Evolutionary conservation across 2,797 vertebrate species (phyloP), one percentile per base, ranked within the genome.

Genomic region (Hyperoplus lanceolatus): DNA sequence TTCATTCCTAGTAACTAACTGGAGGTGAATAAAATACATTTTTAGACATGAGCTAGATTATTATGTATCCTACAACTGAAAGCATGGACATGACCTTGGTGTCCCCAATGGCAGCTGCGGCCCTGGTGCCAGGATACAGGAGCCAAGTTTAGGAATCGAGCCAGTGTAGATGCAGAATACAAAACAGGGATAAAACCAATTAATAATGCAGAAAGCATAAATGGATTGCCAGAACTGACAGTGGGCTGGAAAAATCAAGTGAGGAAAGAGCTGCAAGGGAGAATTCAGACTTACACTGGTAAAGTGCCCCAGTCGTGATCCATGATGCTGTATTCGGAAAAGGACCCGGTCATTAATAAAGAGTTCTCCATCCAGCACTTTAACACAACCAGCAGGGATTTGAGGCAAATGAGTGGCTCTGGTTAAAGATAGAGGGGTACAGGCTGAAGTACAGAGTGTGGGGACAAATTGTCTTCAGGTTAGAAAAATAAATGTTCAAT

Each of bases 401-500:
- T 65, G n/a, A 71, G 55, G 21, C 14, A 15, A 76, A 67, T 62
- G 50, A 69, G 58, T 1, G 10, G 53, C 59, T 64, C 42, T 48
- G 36, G 36, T 29, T 43, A 54, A 69, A 49, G 54, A 29, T 38
- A 38, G 21, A 53, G 46, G 48, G 41, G 2, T 4, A 29, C 64
- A 15, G 64, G 53, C 57, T 61, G 36, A 50, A 46, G 62, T 45
- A 65, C 18, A 57, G 38, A 42, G n/a, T 53, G 13, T 36, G 12
- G 10, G 4, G 39, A 71, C 56, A n/a, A 8, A 62, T 39, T 55
- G 64, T 51, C 50, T 38, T 67, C 42, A 18, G 16, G 48, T 46
- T 69, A 53, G 48, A 70, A 75, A 68, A 77, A 55, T 54, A 18
- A 77, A 55, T 54, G 16, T 6, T 51, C 5, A 59, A 1, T 81